phyloP scores from a whole-genome alignment of 53 echinoderm and acorn worm species.

The Luidia sarsii region DNA sequence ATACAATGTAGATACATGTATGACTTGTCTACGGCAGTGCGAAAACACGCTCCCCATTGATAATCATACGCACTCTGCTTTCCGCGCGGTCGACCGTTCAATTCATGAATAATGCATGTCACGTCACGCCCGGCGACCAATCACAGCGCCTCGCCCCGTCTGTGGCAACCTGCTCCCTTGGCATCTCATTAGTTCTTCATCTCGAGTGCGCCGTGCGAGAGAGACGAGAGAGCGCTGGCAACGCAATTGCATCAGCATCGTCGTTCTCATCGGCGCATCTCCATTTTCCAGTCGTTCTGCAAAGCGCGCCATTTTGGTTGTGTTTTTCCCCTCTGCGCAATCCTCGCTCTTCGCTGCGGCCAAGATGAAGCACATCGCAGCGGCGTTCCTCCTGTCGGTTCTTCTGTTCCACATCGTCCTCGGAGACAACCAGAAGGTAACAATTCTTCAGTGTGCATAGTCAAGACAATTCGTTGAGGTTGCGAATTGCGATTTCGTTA shows the following conservation, averaged over 20 bases:
- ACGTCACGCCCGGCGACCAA: constrained; percentile 12
- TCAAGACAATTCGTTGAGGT: too few relatives aligned
- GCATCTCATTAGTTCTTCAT: constrained; percentile 50
- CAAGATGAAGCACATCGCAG: constrained; percentile 20
- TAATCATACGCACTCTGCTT: too few relatives aligned
- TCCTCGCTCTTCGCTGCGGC: neutral
- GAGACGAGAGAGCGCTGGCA: too few relatives aligned
- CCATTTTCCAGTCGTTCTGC: too few relatives aligned
- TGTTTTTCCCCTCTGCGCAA: neutral
- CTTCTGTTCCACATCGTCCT: constrained; percentile 23
- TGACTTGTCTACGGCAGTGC: too few relatives aligned
- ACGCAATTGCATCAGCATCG: constrained; percentile 10
- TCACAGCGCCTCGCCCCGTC: neutral
- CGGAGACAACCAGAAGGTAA: constrained; percentile 15
- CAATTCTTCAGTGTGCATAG: too few relatives aligned
- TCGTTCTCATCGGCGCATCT: neutral
- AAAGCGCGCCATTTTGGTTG: constrained; percentile 51
- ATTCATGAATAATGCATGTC: neutral
- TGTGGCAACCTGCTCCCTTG: neutral
- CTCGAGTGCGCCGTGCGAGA: too few relatives aligned
- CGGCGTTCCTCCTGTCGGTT: constrained; percentile 5
- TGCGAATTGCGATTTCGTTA: too few relatives aligned
- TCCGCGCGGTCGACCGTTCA: too few relatives aligned
- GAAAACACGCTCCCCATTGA: too few relatives aligned
- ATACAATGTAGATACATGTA: too few relatives aligned